phyloP scores from a whole-genome alignment of 2,113 vertebrate species.

The Nerophis lumbriciformis region DNA sequence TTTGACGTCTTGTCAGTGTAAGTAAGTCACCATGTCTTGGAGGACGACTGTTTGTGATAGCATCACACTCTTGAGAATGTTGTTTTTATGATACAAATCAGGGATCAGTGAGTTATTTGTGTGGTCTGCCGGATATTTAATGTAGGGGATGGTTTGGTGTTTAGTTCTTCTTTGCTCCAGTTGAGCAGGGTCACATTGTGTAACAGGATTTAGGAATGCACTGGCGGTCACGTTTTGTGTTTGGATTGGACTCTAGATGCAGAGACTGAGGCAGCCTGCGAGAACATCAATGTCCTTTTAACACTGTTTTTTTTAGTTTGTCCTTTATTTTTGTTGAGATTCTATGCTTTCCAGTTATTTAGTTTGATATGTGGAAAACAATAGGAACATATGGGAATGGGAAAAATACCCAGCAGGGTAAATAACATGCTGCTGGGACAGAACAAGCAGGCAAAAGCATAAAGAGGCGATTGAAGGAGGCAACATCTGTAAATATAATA shows the following conservation, averaged over 20 bases:
- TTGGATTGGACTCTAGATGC: too few species aligned
- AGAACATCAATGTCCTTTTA: too few species aligned
- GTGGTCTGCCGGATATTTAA: slow-evolving; percentile 16
- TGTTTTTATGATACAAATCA: slow-evolving; percentile 18
- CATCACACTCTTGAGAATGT: background rate
- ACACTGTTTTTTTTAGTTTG: too few species aligned
- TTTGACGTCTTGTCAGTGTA: background rate
- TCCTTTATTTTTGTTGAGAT: too few species aligned
- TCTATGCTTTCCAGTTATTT: background rate
- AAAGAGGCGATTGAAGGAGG: too few species aligned
- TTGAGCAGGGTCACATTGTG: slow-evolving; percentile 28
- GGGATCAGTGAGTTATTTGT: slow-evolving; percentile 8
- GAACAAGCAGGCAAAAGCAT: too few species aligned
- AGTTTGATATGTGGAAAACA: background rate
- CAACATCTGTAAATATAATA: too few species aligned
- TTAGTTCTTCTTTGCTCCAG: slow-evolving; percentile 32
- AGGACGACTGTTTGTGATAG: background rate
- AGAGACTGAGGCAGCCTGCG: too few species aligned
- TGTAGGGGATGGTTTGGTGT: slow-evolving; percentile 28
- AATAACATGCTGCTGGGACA: too few species aligned
- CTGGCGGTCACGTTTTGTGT: too few species aligned
- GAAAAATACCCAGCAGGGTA: too few species aligned
- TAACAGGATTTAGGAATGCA: slow-evolving; percentile 55
- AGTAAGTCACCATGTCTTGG: background rate
- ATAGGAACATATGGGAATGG: too few species aligned